Percentiles rank a stretch among this genome's conserved stretches.
phyloP scores from a whole-genome alignment of 2,888 invertebrate species.

The Amphimallon solstitiale region DNA sequence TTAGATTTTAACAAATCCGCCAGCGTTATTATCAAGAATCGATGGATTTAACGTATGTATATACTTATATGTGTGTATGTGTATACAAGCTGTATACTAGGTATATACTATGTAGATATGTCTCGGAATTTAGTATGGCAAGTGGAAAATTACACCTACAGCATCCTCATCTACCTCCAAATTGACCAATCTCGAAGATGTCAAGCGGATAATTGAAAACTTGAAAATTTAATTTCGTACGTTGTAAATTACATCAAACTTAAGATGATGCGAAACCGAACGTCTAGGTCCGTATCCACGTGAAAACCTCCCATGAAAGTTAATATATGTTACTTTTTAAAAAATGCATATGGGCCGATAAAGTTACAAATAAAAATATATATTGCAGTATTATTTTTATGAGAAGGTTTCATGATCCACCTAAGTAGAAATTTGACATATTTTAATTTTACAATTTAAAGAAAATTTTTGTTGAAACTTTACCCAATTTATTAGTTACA shows the following conservation, averaged over 20 bases:
- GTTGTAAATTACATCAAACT: slow-evolving; percentile 22
- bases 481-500: too few species aligned
- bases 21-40: neutral
- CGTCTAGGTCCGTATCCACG: too few species aligned
- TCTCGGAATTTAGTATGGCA: slow-evolving; percentile 4
- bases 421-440: too few species aligned
- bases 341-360: too few species aligned
- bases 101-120: slow-evolving; percentile 3
- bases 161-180: neutral
- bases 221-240: slow-evolving; percentile 23
- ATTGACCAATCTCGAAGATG: slow-evolving; percentile 30
- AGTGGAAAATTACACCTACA: slow-evolving; percentile 14
- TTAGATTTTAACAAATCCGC: neutral
- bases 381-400: too few species aligned
- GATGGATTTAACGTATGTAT: neutral
- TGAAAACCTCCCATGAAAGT: too few species aligned
- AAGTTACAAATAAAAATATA: too few species aligned
- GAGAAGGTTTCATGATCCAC: too few species aligned
- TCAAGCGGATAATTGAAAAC: slow-evolving; percentile 32
- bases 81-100: neutral
- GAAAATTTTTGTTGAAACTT: too few species aligned
- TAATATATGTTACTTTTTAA: too few species aligned
- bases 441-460: too few species aligned
- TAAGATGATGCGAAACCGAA: neutral
- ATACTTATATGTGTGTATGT: neutral